Percentiles rank a stretch among this genome's conserved stretches.
Evolutionary conservation across 2,888 invertebrate genomes (phyloP).

Genomic region (Melanchra persicariae): DNA sequence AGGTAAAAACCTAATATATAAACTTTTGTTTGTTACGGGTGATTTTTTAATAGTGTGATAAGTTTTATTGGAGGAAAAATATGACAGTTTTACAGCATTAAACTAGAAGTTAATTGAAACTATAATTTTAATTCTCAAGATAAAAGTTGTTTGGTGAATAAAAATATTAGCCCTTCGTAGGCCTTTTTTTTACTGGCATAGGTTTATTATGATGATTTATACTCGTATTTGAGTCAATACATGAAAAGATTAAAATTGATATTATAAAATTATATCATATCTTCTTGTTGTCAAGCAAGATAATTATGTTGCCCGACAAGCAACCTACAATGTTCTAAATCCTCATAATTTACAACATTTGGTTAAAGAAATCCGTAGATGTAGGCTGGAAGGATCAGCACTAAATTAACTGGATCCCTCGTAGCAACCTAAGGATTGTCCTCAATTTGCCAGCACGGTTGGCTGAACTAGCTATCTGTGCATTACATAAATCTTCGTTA

Average conservation of each 20-base stretch:
- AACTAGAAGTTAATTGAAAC: no score
- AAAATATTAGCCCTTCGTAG: no score
- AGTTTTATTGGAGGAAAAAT: no score
- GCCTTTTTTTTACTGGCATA: no score
- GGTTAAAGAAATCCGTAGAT: constrained; percentile 39
- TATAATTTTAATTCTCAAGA: no score
- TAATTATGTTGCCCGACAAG: not conserved
- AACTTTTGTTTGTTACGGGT: no score
- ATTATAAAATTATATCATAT: not conserved
- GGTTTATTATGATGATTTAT: no score
- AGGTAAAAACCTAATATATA: no score
- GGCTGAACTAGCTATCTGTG: constrained; percentile 49
- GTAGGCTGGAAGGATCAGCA: constrained; percentile 39
- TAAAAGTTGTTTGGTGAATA: no score
- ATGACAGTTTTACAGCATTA: no score
- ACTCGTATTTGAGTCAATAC: not conserved
- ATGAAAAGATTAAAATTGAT: not conserved
- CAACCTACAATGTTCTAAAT: not conserved
- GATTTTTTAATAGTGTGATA: no score
- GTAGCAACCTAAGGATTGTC: constrained; percentile 56
- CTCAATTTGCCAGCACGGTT: constrained; percentile 55
- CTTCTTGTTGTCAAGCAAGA: constrained; percentile 3
- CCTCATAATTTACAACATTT: constrained; percentile 28
- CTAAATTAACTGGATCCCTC: constrained; percentile 50
- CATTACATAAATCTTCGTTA: constrained; percentile 57